These are phyloP conservation scores for Hippocampus zosterae DNA, from an alignment of 2,113 vertebrate genomes.

Conservation along the genomic window DNA sequence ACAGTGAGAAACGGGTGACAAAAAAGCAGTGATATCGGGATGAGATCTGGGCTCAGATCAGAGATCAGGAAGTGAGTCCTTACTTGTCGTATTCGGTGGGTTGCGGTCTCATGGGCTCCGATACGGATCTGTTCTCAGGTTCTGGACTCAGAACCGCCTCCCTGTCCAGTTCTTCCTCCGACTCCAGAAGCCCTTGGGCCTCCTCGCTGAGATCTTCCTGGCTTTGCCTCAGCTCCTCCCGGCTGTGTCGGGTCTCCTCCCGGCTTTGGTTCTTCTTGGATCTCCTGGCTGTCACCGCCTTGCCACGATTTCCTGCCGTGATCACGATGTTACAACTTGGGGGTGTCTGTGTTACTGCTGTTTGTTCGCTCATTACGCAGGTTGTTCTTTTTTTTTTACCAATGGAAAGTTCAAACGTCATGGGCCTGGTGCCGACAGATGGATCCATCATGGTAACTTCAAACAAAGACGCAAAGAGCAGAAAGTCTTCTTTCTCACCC, in stretches of 20 bases:
- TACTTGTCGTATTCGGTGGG: conserved; percentile 81
- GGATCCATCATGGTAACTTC: conserved; percentile 90
- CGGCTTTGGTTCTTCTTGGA: conserved; percentile 60
- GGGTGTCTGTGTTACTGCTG: not conserved
- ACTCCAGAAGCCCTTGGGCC: conserved; percentile 51
- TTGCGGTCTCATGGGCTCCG: conserved; percentile 69
- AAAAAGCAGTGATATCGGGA: too few species aligned
- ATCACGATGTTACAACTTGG: not conserved
- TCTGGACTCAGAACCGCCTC: conserved; percentile 61
- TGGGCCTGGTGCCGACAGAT: conserved; percentile 70
- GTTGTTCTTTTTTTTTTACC: conserved; percentile 63
- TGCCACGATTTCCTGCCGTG: conserved; percentile 81
- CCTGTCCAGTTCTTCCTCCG: conserved; percentile 66
- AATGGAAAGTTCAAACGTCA: conserved; percentile 88
- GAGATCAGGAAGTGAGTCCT: conserved; percentile 3
- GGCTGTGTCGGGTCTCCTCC: conserved; percentile 36
- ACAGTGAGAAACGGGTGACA: too few species aligned
- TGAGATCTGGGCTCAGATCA: too few species aligned
- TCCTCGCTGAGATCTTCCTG: conserved; percentile 54
- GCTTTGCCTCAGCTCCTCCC: conserved; percentile 54
- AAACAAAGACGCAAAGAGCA: conserved; percentile 86
- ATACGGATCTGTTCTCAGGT: conserved; percentile 71
- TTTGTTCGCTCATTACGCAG: not conserved
- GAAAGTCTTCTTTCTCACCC: conserved; percentile 82
- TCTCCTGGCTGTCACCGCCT: conserved; percentile 68